Evolutionary conservation across 2,888 invertebrate genomes (phyloP), one percentile per base, ranked within the genome.

Genomic region (Sarcophaga carnaria): DNA sequence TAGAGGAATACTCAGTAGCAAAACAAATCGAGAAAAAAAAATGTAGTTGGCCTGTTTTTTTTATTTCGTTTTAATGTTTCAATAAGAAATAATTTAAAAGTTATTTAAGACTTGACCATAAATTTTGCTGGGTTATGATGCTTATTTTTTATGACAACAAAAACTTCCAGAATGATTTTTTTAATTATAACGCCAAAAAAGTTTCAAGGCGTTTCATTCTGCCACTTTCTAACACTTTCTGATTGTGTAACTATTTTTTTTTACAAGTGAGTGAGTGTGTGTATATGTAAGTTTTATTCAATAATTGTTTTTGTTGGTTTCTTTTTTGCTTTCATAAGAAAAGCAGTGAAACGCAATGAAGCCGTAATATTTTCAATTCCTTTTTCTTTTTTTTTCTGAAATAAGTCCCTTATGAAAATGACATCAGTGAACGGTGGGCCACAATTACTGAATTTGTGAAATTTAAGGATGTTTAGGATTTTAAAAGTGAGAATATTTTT

Each of bases 331-430:
- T 37, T 37, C 37, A 64, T 37, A 54, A 66, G 37, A 37, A 37
- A 60, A 14, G 20, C n/a, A 76, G 37, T 71, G 75, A 80, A 80
- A 37, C 67, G 80, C 67, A 80, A 62, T 80, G 74, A 79, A 75
- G 66, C 54, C 71, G 71, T 64, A 60, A 70, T 25, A 74, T 37
- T 60, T 71, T 37, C 11, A 22, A 22, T 14, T 60, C 20, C 4
- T 54, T 17, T 6, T 14, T 70, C n/a, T 11, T 2, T 45, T 14
- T 14, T 25, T n/a, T 37, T 72, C 54, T 71, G 59, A 59, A 72
- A 72, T 25, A 37, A 37, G 71, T 60, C 37, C 37, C 71, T 72
- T 72, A 72, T 72, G 71, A 60, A 20, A 60, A 27, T 72, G 71
- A 72, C 71, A 72, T 72, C 59, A 72, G 59, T n/a, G 59, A 10